These are phyloP conservation scores for Siphlonurus alternatus DNA, from an alignment of 2,888 invertebrate species.

Conservation along the genomic window DNA sequence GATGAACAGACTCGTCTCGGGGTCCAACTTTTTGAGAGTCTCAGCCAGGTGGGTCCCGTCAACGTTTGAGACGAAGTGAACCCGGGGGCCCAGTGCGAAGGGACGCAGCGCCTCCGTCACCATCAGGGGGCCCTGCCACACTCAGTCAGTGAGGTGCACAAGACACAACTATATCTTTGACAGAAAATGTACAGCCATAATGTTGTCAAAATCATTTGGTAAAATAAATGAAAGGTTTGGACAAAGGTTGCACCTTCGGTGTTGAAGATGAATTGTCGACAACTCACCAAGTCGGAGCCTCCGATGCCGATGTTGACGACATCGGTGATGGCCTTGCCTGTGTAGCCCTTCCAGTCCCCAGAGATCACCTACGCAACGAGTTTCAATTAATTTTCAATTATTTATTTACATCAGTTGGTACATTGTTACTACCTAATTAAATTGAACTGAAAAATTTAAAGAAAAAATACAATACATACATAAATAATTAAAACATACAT, in stretches of 20 bases:
- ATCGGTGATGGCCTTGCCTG: slow-evolving; percentile 88
- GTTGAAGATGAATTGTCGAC: neutral
- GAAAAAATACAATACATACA: too few species aligned
- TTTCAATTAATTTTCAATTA: slow-evolving; percentile 11
- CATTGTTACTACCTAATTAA: neutral
- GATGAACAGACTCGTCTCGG: slow-evolving; percentile 92
- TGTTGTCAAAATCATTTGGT: too few species aligned
- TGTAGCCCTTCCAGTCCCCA: slow-evolving; percentile 51
- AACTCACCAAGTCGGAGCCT: slow-evolving; percentile 74
- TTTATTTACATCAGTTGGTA: too few species aligned
- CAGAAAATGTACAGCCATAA: too few species aligned
- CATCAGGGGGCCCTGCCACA: slow-evolving; percentile 78
- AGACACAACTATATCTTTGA: neutral
- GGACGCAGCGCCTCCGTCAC: slow-evolving; percentile 95
- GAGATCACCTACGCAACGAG: slow-evolving; percentile 26
- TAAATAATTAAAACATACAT: too few species aligned
- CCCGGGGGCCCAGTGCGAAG: slow-evolving; percentile 66
- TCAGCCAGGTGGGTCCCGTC: slow-evolving; percentile 97
- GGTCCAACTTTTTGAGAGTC: slow-evolving; percentile 70
- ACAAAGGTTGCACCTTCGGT: too few species aligned
- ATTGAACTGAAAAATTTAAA: neutral
- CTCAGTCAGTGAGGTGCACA: too few species aligned
- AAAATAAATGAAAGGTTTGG: too few species aligned
- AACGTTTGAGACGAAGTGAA: slow-evolving; percentile 97
- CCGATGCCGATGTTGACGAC: slow-evolving; percentile 99